phyloP scores from a whole-genome alignment of 2,113 vertebrate genomes.

The Chauna torquata region DNA sequence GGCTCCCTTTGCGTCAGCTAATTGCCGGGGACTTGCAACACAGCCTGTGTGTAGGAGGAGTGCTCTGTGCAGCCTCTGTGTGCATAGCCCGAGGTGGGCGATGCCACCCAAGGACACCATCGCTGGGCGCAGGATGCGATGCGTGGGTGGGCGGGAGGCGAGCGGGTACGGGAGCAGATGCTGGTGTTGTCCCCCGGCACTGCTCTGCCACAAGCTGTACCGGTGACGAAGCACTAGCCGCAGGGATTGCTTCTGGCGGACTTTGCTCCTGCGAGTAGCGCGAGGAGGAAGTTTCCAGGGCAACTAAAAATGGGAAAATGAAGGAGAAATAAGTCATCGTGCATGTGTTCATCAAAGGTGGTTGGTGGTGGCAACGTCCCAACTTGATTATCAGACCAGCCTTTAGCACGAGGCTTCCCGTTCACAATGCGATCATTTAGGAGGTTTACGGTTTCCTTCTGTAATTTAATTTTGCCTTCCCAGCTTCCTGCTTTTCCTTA shows the following conservation, averaged over 20 bases:
- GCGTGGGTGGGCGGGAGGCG: not conserved
- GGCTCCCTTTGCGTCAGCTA: not conserved
- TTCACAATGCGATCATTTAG: not conserved
- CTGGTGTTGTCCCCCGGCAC: not conserved
- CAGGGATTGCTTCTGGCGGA: not conserved
- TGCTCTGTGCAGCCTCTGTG: not conserved
- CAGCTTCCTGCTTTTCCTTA: not conserved
- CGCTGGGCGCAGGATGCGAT: no score
- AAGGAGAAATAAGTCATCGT: not conserved
- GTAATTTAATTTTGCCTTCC: not conserved
- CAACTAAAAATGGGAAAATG: not conserved
- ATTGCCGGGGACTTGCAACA: not conserved
- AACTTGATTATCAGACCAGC: not conserved
- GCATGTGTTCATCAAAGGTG: not conserved
- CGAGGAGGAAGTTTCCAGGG: not conserved
- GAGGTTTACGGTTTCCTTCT: not conserved
- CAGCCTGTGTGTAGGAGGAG: not conserved
- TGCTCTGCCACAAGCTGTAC: rapidly evolving
- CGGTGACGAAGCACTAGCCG: rapidly evolving
- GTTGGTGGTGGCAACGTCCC: not conserved
- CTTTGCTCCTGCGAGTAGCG: not conserved
- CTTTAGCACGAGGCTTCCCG: not conserved
- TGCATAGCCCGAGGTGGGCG: not conserved
- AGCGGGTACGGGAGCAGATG: not conserved
- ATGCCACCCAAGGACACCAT: not conserved